Evolutionary conservation across 1,140 invertebrate species (phyloP).

Genomic region (Arctopsyche grandis): DNA sequence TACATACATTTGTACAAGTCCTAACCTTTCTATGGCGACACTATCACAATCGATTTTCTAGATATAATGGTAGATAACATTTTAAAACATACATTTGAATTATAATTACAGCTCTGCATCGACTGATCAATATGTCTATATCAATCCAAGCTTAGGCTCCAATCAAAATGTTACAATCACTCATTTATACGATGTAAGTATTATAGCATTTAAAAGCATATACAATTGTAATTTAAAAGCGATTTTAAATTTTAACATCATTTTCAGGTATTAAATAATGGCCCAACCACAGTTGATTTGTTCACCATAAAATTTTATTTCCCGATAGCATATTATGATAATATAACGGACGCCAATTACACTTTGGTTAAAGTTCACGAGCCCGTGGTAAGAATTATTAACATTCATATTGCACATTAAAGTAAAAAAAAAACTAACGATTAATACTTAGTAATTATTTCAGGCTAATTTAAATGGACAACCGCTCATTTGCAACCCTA

Average conservation of each 20-base stretch:
- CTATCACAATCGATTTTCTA: too few relatives aligned
- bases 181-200: constrained; percentile 25
- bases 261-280: constrained; percentile 36
- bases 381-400: constrained; percentile 7
- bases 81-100: not conserved
- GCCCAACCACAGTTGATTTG: not conserved
- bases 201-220: not conserved
- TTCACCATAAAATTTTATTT: constrained; percentile 18
- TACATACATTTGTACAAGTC: too few relatives aligned
- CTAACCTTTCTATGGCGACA: too few relatives aligned
- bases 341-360: not conserved
- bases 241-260: too few relatives aligned
- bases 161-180: constrained; percentile 4
- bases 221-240: too few relatives aligned
- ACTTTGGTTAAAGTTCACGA: constrained; percentile 14
- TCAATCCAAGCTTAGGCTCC: not conserved
- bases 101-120: not conserved
- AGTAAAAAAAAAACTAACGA: not conserved
- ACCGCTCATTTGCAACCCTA: not conserved
- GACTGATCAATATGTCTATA: not conserved
- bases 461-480: constrained; percentile 13
- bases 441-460: not conserved
- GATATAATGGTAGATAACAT: too few relatives aligned
- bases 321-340: constrained; percentile 16
- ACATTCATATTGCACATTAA: not conserved